Percentiles rank a stretch among this genome's conserved stretches.
phyloP scores from a whole-genome alignment of 1,140 invertebrate species.

The Drosophila nasuta region DNA sequence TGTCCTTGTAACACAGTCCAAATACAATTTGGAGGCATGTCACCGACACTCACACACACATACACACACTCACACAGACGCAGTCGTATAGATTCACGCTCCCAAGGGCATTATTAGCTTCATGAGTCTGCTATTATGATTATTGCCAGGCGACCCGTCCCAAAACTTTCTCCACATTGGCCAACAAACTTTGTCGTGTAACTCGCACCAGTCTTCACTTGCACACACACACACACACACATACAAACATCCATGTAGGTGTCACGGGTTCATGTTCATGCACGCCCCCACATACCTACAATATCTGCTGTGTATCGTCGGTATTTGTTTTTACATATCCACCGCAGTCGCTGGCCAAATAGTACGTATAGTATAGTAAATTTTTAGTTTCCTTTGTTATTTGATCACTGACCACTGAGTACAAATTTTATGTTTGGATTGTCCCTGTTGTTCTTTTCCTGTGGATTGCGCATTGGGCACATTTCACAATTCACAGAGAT shows the following conservation, averaged over 20 bases:
- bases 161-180: conserved; percentile 37
- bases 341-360: not conserved
- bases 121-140: conserved; percentile 63
- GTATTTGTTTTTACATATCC: conserved; percentile 12
- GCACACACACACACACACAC: not conserved
- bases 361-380: not conserved
- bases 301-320: not conserved
- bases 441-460: not conserved
- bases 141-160: conserved; percentile 44
- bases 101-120: conserved; percentile 64
- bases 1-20: conserved; percentile 16
- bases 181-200: conserved; percentile 37
- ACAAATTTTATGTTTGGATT: conserved; percentile 18
- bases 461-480: not conserved
- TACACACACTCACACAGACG: not conserved
- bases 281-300: not conserved
- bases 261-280: not conserved
- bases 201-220: conserved; percentile 10
- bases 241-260: not conserved
- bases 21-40: conserved; percentile 35
- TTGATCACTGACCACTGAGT: conserved; percentile 25
- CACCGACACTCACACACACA: not conserved
- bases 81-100: not conserved
- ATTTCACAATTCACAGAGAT: not conserved
- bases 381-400: conserved; percentile 27